Conservation (phyloP, 2,888 invertebrate species). For the Eupithecia inturbata region DNA sequence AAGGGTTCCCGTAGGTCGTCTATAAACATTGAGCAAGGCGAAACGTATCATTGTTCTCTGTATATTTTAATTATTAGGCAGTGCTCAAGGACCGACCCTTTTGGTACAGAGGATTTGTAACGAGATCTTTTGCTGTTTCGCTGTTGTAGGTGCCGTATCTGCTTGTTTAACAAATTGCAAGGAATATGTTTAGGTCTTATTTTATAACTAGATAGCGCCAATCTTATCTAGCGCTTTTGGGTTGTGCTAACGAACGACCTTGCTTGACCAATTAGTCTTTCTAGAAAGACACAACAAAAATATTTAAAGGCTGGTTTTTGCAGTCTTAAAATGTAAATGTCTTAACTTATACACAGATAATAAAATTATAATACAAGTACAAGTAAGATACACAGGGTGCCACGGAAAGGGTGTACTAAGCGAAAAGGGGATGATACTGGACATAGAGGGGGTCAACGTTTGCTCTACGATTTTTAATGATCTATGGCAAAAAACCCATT, state of each 20-base stretch:
- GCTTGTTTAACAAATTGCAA: constrained; percentile 1
- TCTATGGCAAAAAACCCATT: too few species aligned
- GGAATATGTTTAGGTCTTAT: background rate
- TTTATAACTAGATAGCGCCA: background rate
- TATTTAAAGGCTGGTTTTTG: background rate
- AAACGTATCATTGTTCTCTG: constrained; percentile 78
- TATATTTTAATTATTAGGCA: constrained; percentile 79
- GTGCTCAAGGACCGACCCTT: constrained; percentile 62
- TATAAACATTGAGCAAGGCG: constrained; percentile 76
- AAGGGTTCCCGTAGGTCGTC: constrained; percentile 70
- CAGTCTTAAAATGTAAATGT: background rate
- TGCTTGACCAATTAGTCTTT: background rate
- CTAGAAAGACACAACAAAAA: background rate
- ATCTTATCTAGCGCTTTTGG: background rate
- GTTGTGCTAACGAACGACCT: background rate
- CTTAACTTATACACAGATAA: too few species aligned
- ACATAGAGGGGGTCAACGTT: too few species aligned
- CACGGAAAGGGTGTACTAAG: too few species aligned
- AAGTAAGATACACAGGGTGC: too few species aligned
- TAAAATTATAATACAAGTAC: too few species aligned
- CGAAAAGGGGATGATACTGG: too few species aligned
- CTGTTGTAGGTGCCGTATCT: constrained; percentile 5
- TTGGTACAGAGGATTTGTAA: constrained; percentile 56
- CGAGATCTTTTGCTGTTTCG: constrained; percentile 53
- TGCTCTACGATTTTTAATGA: too few species aligned